Evolutionary conservation across 1,140 invertebrate species (phyloP).

Genomic region (Conus ventricosus): DNA sequence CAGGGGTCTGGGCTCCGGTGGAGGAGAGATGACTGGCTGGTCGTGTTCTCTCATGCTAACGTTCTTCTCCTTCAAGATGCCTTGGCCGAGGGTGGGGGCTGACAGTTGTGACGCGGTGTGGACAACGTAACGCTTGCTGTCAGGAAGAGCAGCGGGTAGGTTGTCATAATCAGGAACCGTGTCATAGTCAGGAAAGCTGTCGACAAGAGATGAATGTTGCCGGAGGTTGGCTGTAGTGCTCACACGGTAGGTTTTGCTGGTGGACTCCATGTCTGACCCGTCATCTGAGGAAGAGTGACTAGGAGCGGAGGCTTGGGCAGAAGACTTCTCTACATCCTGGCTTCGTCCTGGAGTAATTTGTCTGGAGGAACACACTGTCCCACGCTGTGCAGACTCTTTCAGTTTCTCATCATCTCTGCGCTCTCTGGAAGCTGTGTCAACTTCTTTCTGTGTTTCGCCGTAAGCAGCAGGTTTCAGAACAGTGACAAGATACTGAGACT

Average conservation of each 20-base stretch:
- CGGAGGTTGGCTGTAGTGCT: background rate
- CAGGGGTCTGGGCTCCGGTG: background rate
- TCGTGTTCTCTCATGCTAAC: background rate
- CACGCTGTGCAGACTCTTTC: background rate
- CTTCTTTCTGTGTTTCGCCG: background rate
- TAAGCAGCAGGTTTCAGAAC: background rate
- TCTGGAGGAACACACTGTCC: background rate
- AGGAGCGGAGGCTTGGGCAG: background rate
- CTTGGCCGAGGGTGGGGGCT: background rate
- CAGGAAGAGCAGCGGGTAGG: background rate
- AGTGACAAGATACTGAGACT: background rate
- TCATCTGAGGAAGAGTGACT: background rate
- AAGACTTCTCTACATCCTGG: background rate
- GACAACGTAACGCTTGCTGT: constrained; percentile 14
- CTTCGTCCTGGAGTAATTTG: background rate
- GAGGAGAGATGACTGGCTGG: background rate
- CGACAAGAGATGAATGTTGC: background rate
- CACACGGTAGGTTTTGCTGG: background rate
- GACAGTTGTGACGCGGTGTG: background rate
- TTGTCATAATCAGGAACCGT: background rate
- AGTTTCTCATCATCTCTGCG: background rate
- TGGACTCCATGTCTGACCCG: constrained; percentile 26
- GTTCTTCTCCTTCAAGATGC: background rate
- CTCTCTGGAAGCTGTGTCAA: background rate
- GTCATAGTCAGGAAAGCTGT: background rate